Evolutionary conservation across 30 jellyfish, hydroid and myxozoan genomes (phyloP).

Genomic region (Aurelia sp.): DNA sequence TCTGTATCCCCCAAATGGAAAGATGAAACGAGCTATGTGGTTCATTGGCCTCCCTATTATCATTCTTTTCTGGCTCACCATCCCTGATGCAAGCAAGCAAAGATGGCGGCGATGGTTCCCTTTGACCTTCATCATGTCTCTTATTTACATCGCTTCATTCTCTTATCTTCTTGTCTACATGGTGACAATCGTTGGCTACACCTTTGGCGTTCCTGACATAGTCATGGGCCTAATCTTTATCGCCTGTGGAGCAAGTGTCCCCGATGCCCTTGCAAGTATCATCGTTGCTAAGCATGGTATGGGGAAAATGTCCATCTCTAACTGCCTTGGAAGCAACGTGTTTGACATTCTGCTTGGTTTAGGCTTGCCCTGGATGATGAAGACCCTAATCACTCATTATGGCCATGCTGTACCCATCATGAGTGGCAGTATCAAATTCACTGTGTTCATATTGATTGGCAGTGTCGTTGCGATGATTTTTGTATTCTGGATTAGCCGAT

Average conservation of each 20-base stretch:
- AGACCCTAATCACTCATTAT: conserved; percentile 77
- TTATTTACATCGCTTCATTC: conserved; percentile 83
- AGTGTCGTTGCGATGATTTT: conserved; percentile 81
- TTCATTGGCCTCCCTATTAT: conserved; percentile 80
- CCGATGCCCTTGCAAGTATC: conserved; percentile 97
- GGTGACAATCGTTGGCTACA: conserved; percentile 92
- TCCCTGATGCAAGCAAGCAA: conserved; percentile 84
- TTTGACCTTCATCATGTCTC: conserved; percentile 82
- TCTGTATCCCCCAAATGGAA: conserved; percentile 66
- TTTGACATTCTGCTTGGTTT: conserved; percentile 95
- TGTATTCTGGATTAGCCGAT: conserved; percentile 71
- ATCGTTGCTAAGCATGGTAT: conserved; percentile 93
- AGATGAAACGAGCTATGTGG: conserved; percentile 66
- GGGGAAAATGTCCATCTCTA: conserved; percentile 96
- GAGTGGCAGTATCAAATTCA: conserved; percentile 83
- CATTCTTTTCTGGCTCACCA: conserved; percentile 80
- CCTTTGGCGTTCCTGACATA: conserved; percentile 89
- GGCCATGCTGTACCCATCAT: conserved; percentile 84
- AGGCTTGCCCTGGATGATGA: conserved; percentile 98
- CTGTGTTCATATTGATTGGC: conserved; percentile 77
- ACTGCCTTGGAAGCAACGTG: conserved; percentile 96
- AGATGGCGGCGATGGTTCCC: conserved; percentile 73
- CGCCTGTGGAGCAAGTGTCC: conserved; percentile 98
- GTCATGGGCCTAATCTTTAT: conserved; percentile 95
- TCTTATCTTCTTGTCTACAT: conserved; percentile 96